A percentile compares a stretch with the other conserved stretches of the same genome.
phyloP scores from a whole-genome alignment of 2,797 vertebrate species.

The Sylvia borin region DNA sequence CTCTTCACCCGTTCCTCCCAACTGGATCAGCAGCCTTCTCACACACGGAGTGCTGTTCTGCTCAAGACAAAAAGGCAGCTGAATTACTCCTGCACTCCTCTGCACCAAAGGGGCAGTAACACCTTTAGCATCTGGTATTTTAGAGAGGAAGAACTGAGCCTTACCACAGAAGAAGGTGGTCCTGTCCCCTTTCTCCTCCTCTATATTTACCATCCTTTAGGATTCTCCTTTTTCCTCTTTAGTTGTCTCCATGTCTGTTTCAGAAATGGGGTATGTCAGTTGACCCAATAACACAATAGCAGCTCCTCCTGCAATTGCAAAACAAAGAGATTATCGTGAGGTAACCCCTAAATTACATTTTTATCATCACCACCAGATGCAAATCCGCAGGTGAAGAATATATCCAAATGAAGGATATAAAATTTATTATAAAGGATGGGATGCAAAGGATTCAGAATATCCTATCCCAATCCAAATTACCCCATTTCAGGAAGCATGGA shows the following conservation, averaged over 20 bases:
- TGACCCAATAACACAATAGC: background rate
- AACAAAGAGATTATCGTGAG: fast-evolving
- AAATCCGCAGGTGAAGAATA: background rate
- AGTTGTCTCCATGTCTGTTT: background rate
- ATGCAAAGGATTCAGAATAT: background rate
- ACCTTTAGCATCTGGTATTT: conserved; percentile 81
- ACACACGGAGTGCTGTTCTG: conserved; percentile 71
- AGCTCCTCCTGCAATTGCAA: background rate
- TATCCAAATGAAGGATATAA: background rate
- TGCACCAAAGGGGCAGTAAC: conserved; percentile 75
- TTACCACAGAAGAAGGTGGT: conserved; percentile 76
- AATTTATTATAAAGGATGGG: background rate
- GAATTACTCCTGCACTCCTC: conserved; percentile 77
- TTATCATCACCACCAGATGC: background rate
- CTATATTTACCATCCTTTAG: background rate
- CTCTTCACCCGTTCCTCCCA: background rate
- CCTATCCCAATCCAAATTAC: background rate
- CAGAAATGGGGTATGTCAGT: background rate
- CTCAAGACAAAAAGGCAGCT: conserved; percentile 74
- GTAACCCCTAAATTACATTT: background rate
- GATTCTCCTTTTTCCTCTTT: background rate
- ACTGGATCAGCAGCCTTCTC: conserved; percentile 69
- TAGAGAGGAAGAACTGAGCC: conserved; percentile 74
- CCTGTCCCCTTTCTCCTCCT: conserved; percentile 28
- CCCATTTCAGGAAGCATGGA: background rate